Evolutionary conservation across 1,140 invertebrate genomes (phyloP).

Genomic region (Caenorhabditis elegans): DNA sequence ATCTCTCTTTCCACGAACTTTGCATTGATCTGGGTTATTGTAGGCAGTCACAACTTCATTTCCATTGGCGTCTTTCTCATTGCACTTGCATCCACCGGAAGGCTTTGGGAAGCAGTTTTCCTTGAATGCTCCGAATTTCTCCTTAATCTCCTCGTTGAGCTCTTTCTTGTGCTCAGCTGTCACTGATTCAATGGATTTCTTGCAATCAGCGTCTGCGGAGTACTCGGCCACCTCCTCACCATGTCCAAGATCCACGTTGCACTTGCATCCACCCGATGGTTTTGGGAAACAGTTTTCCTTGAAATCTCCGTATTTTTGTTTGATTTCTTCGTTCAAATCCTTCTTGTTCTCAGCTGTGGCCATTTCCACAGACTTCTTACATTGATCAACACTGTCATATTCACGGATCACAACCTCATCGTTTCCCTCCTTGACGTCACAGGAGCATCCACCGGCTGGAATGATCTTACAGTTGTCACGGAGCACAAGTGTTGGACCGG

Average conservation of each 20-base stretch:
- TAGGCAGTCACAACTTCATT: constrained; percentile 49
- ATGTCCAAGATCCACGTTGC: constrained; percentile 42
- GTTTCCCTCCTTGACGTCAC: constrained; percentile 35
- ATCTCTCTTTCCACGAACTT: constrained; percentile 40
- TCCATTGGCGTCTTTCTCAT: constrained; percentile 51
- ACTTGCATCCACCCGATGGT: constrained; percentile 49
- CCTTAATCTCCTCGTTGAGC: constrained; percentile 48
- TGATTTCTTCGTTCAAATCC: constrained; percentile 43
- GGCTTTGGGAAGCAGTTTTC: constrained; percentile 56
- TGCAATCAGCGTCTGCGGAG: constrained; percentile 39
- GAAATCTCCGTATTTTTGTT: constrained; percentile 48
- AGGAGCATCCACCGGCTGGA: constrained; percentile 37
- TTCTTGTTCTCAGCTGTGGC: constrained; percentile 48
- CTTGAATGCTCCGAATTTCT: constrained; percentile 53
- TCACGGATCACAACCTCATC: constrained; percentile 16
- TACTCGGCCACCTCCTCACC: constrained; percentile 40
- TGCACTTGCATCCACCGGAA: constrained; percentile 50
- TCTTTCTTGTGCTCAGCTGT: constrained; percentile 46
- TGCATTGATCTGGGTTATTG: constrained; percentile 39
- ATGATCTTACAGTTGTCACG: constrained; percentile 27
- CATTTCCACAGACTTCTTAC: constrained; percentile 41
- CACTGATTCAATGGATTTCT: constrained; percentile 33
- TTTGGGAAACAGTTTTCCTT: constrained; percentile 53
- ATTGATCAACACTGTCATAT: constrained; percentile 37
- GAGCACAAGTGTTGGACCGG: constrained; percentile 6